Evolutionary conservation across 2,113 vertebrate species (phyloP), one percentile per base, ranked within the genome.

Genomic region (Circaetus gallicus): DNA sequence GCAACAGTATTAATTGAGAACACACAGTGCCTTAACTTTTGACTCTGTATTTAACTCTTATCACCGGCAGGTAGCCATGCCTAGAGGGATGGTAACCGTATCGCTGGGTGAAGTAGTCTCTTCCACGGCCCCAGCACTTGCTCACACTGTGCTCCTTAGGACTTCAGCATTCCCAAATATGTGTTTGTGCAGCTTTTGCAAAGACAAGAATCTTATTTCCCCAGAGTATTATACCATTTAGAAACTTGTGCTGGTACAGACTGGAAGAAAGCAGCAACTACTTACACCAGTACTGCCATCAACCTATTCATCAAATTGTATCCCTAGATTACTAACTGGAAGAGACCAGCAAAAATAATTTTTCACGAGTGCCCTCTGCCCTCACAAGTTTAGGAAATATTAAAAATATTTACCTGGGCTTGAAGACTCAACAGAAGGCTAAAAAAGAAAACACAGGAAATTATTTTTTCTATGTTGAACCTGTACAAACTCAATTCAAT

Each of bases 391-490:
- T 80, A 90, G 47, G 79, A 86, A 91, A 90, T 28, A 83, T 31
- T 80, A 71, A 82, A 97, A 95, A 92, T 92, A 96, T 93, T 97
- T 99, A 99, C 99, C 99, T 99, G 99, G 99, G 98, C 99, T 99
- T 98, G 99, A 98, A 97, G 99, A 99, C 97, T 99, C 99, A 98
- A 99, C 96, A 98, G 99, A 99, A 98, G 99, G 99, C 99, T 99
- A 92, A 76, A 98, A 92, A 96, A 89, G 91, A 69, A 73, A 96
- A 96, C 85, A 95, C 21, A 96, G 22, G 36, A 90, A 94, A 90
- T 97, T 95, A 98, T 91, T 95, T 86, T 94, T 81, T 42, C 42
- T 29, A 7, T 49, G 66, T 53, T 69, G 32, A 82, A 80, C 34
- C 12, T 65, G 50, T n/a, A 91, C 12, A 90, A 86, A 85, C 15